Evolutionary conservation across 2,797 vertebrate genomes (phyloP).

Genomic region (Cygnus olor): DNA sequence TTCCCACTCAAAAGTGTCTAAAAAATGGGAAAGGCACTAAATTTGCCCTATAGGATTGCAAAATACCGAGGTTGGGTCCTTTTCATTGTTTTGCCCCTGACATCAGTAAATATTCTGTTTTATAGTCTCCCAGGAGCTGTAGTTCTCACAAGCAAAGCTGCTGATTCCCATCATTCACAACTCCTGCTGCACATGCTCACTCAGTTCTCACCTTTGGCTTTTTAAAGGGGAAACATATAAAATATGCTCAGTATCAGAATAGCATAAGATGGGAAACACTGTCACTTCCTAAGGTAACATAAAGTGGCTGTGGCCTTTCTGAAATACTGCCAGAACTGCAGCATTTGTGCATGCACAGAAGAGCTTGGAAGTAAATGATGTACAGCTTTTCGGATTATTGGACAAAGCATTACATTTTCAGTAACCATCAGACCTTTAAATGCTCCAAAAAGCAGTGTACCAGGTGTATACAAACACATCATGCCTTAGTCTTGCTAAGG

Average conservation of each 20-base stretch:
- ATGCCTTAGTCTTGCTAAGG: neutral
- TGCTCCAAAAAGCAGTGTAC: neutral
- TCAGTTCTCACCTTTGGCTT: neutral
- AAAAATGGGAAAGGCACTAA: neutral
- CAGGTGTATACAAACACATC: neutral
- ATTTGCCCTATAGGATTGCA: neutral
- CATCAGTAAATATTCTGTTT: neutral
- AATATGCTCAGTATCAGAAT: neutral
- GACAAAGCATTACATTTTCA: neutral
- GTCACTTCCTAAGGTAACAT: neutral
- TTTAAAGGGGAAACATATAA: neutral
- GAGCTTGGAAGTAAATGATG: neutral
- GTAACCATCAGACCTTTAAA: neutral
- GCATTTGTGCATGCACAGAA: neutral
- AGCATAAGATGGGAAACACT: neutral
- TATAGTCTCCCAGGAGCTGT: neutral
- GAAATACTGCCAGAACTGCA: neutral
- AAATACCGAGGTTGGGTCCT: neutral
- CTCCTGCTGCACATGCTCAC: neutral
- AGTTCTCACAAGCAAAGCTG: neutral
- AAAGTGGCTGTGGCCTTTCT: neutral
- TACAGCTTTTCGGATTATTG: neutral
- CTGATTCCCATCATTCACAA: neutral
- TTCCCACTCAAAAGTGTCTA: neutral
- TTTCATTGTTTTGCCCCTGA: neutral